These are phyloP conservation scores for Phaethornis superciliosus DNA, from an alignment of 2,113 vertebrate genomes.

Conservation along the genomic window DNA sequence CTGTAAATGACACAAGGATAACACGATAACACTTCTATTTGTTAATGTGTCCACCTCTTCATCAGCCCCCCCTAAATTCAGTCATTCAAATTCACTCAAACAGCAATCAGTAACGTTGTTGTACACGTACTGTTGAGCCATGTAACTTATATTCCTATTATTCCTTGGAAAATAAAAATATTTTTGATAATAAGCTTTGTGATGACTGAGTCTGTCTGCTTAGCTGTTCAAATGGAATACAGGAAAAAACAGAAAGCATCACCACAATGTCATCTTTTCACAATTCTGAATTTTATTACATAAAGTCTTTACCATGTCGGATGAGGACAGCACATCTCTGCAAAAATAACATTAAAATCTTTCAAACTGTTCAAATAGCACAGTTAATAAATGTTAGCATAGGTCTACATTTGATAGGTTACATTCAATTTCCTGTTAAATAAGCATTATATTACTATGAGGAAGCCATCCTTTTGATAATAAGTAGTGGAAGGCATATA, in stretches of 20 bases:
- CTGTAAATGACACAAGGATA: not conserved
- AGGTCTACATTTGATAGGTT: conserved; percentile 16
- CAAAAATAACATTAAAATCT: conserved; percentile 45
- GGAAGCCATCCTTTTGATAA: conserved; percentile 34
- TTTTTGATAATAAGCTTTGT: not conserved
- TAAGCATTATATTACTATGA: conserved; percentile 19
- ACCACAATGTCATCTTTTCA: not conserved
- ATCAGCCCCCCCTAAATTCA: not conserved
- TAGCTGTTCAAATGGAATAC: not conserved
- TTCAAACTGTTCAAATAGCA: conserved; percentile 13
- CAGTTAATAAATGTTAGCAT: conserved; percentile 39
- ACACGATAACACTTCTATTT: not conserved
- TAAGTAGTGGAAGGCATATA: conserved; percentile 50
- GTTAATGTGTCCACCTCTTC: not conserved
- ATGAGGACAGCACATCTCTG: not conserved
- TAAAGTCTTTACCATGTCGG: not conserved
- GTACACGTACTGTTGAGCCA: not conserved
- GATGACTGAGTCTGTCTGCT: not conserved
- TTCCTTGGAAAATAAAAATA: not conserved
- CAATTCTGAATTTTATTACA: not conserved
- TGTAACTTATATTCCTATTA: not conserved
- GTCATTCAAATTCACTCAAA: not conserved
- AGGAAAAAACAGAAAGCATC: not conserved
- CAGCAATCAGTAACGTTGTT: not conserved
- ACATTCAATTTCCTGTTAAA: conserved; percentile 69